These are phyloP conservation scores for Psilanteris sp. DNA, from an alignment of 1,140 invertebrate species.

Conservation along the genomic window DNA sequence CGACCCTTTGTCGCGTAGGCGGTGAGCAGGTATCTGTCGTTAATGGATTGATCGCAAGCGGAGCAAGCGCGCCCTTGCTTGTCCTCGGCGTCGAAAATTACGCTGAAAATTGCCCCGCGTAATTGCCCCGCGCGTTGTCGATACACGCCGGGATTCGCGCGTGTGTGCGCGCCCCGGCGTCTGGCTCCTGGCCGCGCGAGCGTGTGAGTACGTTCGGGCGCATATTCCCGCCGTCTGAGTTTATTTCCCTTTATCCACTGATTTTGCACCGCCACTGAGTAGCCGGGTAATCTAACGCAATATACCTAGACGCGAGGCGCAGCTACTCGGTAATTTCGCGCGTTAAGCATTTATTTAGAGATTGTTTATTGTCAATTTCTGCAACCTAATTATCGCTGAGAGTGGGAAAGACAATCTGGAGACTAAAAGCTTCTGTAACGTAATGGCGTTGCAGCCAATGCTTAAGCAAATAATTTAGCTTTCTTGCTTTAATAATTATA, in stretches of 20 bases:
- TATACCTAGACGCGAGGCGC: neutral
- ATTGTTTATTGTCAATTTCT: conserved; percentile 17
- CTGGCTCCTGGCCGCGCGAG: neutral
- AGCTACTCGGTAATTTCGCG: neutral
- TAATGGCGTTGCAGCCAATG: too few relatives aligned
- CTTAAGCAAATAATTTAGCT: too few relatives aligned
- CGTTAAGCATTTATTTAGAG: conserved; percentile 17
- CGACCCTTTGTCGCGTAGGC: conserved; percentile 26
- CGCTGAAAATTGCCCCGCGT: conserved; percentile 48
- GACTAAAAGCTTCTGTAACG: neutral
- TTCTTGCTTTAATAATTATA: too few relatives aligned
- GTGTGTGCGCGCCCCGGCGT: neutral
- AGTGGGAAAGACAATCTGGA: neutral
- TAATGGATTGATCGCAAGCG: conserved; percentile 69
- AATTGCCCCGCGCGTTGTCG: conserved; percentile 24
- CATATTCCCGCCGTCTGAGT: conserved; percentile 1
- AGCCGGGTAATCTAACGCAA: conserved; percentile 16
- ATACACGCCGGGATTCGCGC: conserved; percentile 20
- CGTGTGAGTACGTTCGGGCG: neutral
- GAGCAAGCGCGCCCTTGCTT: conserved; percentile 47
- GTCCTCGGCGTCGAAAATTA: conserved; percentile 37
- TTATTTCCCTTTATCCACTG: conserved; percentile 9
- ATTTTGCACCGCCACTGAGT: conserved; percentile 7
- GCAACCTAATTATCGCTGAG: conserved; percentile 6
- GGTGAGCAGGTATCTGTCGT: conserved; percentile 38